Conservation (phyloP, 2,797 vertebrate genomes). For the Halcyon leucocephala region DNA sequence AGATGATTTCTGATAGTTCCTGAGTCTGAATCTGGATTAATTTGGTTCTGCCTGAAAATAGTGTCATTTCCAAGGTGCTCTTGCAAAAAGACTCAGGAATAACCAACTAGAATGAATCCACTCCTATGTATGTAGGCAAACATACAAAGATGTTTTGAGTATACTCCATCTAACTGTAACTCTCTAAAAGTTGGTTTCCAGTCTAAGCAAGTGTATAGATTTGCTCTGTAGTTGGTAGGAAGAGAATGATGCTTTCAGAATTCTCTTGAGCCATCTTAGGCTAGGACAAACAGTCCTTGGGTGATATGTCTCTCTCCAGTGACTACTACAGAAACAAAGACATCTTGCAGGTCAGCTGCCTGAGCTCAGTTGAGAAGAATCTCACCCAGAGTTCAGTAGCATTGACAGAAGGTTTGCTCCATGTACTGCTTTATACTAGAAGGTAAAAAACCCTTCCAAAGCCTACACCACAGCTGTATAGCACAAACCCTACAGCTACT, state of each 20-base stretch:
- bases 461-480: neutral
- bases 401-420: neutral
- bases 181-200: neutral
- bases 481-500: neutral
- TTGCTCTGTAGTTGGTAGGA: neutral
- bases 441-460: neutral
- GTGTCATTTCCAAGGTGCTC: neutral
- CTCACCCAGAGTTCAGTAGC: neutral
- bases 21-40: neutral
- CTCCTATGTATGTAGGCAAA: accelerated
- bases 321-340: neutral
- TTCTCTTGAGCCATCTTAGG: neutral
- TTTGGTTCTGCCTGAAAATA: neutral
- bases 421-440: neutral
- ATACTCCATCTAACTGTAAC: neutral
- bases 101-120: neutral
- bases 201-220: neutral
- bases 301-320: neutral
- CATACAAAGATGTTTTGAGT: neutral
- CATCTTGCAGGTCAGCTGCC: neutral
- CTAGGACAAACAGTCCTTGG: neutral
- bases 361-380: neutral
- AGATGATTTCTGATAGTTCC: neutral
- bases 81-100: neutral
- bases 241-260: neutral